Base-by-base conservation (phyloP, 2,888 invertebrate species). In the Thalpophila matura region DNA sequence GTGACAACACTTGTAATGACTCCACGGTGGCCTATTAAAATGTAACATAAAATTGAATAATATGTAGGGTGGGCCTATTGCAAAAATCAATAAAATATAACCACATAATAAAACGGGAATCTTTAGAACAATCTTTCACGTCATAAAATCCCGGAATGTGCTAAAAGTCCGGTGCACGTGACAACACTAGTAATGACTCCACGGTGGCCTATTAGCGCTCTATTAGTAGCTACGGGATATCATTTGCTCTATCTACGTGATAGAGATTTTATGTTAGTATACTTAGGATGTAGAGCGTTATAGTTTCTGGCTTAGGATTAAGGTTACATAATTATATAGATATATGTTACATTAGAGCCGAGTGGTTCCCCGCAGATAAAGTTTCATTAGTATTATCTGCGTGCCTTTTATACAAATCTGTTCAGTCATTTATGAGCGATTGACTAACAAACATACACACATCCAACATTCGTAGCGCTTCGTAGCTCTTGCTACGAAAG, bases 1-100 rank as follows among this genome's bases (percentile, higher is more conserved):
- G 35, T 40, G 6, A 43, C 75, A 74, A 0, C 75, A 64, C 75
- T 74, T 74, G 43, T 54, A 55, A 70, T 47, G 70, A 51, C 59
- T 65, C 71, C 53, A 58, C 56, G 7, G 71, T 54, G 61, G 64
- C 71, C 65, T 75, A 70, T 74, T 73, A 73, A n/a, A n/a, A n/a
- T n/a, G n/a, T n/a, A n/a, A n/a, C n/a, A n/a, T n/a, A n/a, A n/a
- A n/a, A n/a, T n/a, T n/a, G n/a, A n/a, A n/a, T n/a, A n/a, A n/a
- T n/a, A n/a, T n/a, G n/a, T n/a, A n/a, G n/a, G n/a, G n/a, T n/a
- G n/a, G n/a, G n/a, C n/a, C n/a, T n/a, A n/a, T n/a, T n/a, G n/a
- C n/a, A n/a, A n/a, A n/a, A n/a, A n/a, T n/a, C n/a, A 12, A 31
- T n/a, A 31, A 4, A 29, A 29, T n/a, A n/a, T 12, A 31, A 31